Base-by-base conservation (phyloP, 2,113 vertebrate genomes). In the Anguilla japonica region DNA sequence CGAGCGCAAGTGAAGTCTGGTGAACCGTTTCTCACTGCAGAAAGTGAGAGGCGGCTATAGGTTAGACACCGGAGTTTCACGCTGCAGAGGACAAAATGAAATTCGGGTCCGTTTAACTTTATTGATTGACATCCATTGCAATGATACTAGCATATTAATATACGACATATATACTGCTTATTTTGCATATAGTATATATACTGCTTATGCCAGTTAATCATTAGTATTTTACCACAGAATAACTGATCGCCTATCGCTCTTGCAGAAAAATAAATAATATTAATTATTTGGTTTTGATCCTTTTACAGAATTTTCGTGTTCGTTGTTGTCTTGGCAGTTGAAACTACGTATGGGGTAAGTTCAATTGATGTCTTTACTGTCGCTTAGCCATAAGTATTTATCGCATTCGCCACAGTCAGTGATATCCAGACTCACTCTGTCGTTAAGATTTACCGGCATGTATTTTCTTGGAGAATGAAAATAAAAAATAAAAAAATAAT, bases 341-440 rank as follows among this genome's bases (percentile, higher is more conserved):
- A 79, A 39, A 79, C 84, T 79, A 43, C 75, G 18, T 29, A 79
- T 1, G 75, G 75, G 84, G 84, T 85, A 79, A 85, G 84, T 85
- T 20, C 60, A 8, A 26, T 67, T 67, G 60, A 67, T 67, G 60
- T 67, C 60, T 14, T 46, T 11, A 14, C 11, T 26, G 60, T 67
- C 18, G 8, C 20, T 67, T 60, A 18, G 18, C 14, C 18, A 15
- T 60, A 20, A 18, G 14, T 60, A 18, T 40, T 2, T 7, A 43
- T 40, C 14, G 40, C 15, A n/a, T n/a, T 40, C 41, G 83, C 78
- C n/a, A 16, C 39, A 16, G 79, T 40, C 39, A 67, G 60, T 67
- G 60, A 26, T 26, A 67, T 67, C 18, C 0, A 67, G 18, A 67
- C 60, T 67, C 9, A 22, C 20, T 1, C 20, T 22, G 60, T 26